Percentiles rank a stretch among this genome's conserved stretches.
These are phyloP conservation scores for Cryptus armator DNA, from an alignment of 2,888 invertebrate genomes.

Conservation along the genomic window DNA sequence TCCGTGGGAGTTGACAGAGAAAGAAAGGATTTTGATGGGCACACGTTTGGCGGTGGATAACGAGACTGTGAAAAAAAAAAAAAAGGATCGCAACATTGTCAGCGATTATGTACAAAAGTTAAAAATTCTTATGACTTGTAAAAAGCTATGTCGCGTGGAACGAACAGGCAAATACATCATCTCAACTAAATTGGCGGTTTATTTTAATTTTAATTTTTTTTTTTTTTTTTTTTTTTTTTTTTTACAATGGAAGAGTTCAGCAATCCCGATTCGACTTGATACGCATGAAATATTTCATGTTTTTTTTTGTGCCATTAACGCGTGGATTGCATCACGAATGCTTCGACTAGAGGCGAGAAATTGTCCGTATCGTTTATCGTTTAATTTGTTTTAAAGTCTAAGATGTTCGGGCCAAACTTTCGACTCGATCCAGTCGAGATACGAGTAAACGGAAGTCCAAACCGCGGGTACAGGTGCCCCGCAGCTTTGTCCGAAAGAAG, in stretches of 20 bases:
- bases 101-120: slow-evolving; percentile 57
- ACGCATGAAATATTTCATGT: no score
- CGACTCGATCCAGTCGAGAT: slow-evolving; percentile 82
- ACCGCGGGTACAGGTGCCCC: slow-evolving; percentile 77
- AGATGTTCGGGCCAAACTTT: slow-evolving; percentile 76
- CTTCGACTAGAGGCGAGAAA: slow-evolving; percentile 44
- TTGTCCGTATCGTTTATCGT: neutral
- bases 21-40: neutral
- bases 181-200: slow-evolving; percentile 8
- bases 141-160: slow-evolving; percentile 28
- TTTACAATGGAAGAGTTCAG: neutral
- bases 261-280: slow-evolving; percentile 1
- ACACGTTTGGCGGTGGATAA: neutral
- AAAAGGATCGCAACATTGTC: slow-evolving; percentile 41
- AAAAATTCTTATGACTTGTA: slow-evolving; percentile 29
- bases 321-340: slow-evolving; percentile 5
- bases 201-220: neutral
- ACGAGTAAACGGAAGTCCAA: slow-evolving; percentile 78
- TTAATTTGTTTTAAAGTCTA: neutral
- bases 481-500: slow-evolving; percentile 80
- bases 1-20: neutral
- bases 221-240: neutral
- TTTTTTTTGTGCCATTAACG: neutral
- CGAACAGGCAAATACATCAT: slow-evolving; percentile 48
- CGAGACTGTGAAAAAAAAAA: neutral